These are phyloP conservation scores for Pangasianodon hypophthalmus DNA, from an alignment of 2,113 vertebrate genomes.

Conservation along the genomic window DNA sequence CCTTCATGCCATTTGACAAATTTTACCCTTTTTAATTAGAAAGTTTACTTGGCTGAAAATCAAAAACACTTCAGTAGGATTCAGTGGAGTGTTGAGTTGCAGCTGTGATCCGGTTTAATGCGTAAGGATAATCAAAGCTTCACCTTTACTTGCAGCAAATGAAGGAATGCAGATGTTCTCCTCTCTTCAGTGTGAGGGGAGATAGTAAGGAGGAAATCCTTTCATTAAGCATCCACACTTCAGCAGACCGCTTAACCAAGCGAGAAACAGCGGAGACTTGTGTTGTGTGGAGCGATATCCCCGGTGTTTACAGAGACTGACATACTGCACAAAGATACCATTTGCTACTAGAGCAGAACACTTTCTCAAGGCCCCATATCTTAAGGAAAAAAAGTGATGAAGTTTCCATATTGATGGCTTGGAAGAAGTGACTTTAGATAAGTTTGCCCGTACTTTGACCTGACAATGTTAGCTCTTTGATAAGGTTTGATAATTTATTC, in stretches of 20 bases:
- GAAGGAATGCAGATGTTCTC: conserved; percentile 27
- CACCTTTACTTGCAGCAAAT: neutral
- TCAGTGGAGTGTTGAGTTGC: neutral
- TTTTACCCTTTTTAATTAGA: neutral
- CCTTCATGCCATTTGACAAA: neutral
- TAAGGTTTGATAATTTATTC: neutral
- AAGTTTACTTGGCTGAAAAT: neutral
- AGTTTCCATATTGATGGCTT: neutral
- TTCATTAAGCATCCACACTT: conserved; percentile 47
- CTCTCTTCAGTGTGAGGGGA: conserved; percentile 25
- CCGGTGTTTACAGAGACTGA: conserved; percentile 15
- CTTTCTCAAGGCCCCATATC: neutral
- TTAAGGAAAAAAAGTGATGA: neutral
- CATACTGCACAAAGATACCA: conserved; percentile 12
- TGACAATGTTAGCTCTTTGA: neutral
- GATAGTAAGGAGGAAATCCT: conserved; percentile 35
- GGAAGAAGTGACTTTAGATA: neutral
- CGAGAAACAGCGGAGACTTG: conserved; percentile 15
- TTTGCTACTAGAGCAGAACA: neutral
- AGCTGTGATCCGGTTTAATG: neutral
- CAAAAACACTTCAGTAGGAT: neutral
- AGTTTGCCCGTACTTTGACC: neutral
- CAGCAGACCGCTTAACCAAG: conserved; percentile 28
- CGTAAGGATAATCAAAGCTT: neutral
- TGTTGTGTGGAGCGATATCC: conserved; percentile 13